Conservation (phyloP, 2,113 vertebrate genomes). For the Toxostoma redivivum region DNA sequence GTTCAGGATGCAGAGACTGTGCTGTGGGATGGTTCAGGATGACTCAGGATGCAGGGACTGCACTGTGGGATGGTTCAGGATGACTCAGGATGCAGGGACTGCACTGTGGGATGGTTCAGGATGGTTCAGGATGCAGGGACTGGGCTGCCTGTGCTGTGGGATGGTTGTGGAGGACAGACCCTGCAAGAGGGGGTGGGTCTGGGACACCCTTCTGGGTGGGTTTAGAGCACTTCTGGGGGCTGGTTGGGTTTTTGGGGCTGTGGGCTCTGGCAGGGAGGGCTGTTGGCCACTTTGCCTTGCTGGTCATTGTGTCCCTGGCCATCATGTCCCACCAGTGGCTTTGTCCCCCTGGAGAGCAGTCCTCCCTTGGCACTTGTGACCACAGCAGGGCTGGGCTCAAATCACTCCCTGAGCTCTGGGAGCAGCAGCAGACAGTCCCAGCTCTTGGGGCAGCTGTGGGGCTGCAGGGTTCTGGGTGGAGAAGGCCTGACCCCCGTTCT, state of each 20-base stretch:
- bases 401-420: neutral
- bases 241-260: neutral
- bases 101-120: too few species aligned
- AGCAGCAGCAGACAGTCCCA: fast-evolving
- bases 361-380: fast-evolving
- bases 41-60: too few species aligned
- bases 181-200: neutral
- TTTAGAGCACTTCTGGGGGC: neutral
- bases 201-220: neutral
- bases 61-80: too few species aligned
- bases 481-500: fast-evolving
- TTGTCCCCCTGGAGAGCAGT: neutral
- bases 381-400: neutral
- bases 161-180: fast-evolving
- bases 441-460: fast-evolving
- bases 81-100: too few species aligned
- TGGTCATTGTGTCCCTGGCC: neutral
- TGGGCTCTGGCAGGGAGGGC: neutral
- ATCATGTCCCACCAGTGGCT: fast-evolving
- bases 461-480: fast-evolving
- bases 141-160: fast-evolving
- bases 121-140: too few species aligned
- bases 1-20: too few species aligned
- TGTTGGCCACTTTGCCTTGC: neutral
- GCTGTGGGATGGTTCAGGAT: too few species aligned